Base-by-base conservation (phyloP, 37 sponge, comb jelly and placozoan species). In the Spongia lamella region DNA sequence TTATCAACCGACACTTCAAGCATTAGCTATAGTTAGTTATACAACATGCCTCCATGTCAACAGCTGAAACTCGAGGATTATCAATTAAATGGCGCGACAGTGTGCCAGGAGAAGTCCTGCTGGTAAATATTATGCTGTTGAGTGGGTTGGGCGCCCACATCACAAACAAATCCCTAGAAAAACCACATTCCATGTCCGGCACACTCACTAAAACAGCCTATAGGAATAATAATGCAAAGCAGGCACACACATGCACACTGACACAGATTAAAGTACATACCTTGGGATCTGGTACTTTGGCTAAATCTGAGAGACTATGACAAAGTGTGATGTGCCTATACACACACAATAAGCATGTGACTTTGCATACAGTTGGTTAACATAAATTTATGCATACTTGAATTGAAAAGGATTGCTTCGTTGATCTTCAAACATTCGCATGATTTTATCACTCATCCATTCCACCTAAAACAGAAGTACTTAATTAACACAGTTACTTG, bases 361-460 rank as follows among this genome's bases (percentile, higher is more conserved):
- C 31, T 67, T 40, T 67, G 68, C 40, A 50, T 67, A 50, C 19
- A 50, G 38, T 40, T 67, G 68, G 38, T 40, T 67, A n/a, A 43
- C 22, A 20, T 15, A 43, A 50, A 20, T 25, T 3, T 20, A 24
- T 31, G 58, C 85, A 20, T 52, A 94, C 89, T 87, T 93, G 85
- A 98, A 98, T 67, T 98, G 96, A 72, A 98, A 98, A 7, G 93
- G 93, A 39, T 92, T 92, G 22, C 62, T 88, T 32, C 93, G 66
- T 64, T 73, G 53, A 31, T 98, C 99, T 66, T 94, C 96, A 70
- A 95, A 95, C 83, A 80, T 84, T 56, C 86, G 84, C 81, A 92
- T 85, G 35, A 98, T 88, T 57, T 90, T 94, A 30, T 98, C 99
- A 62, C 96, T 90, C 99, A 98, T 98, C 99, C 99, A 98, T 73